Evolutionary conservation across 2,888 invertebrate genomes (phyloP).

Genomic region (Myathropa florea): DNA sequence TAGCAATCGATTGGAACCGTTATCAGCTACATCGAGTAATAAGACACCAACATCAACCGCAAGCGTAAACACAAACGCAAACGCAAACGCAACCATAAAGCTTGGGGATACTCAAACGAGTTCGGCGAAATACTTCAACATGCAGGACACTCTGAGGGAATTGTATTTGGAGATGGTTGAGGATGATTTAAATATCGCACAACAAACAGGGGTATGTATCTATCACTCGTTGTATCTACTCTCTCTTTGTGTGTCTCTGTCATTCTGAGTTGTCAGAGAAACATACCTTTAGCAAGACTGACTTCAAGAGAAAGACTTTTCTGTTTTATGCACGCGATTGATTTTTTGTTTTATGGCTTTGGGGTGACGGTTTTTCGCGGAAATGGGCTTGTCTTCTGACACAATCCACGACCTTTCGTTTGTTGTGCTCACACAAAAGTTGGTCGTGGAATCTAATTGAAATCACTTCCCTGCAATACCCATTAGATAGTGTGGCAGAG

Average conservation of each 20-base stretch:
- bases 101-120: conserved; percentile 59
- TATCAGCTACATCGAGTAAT: conserved; percentile 42
- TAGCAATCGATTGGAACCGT: conserved; percentile 65
- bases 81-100: conserved; percentile 33
- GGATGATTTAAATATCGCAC: conserved; percentile 78
- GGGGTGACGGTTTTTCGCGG: too few relatives aligned
- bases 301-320: not conserved
- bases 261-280: not conserved
- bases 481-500: too few relatives aligned
- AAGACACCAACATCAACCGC: conserved; percentile 27
- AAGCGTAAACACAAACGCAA: too few relatives aligned
- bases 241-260: not conserved
- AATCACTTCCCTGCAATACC: too few relatives aligned
- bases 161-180: conserved; percentile 78
- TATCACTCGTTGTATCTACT: not conserved
- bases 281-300: not conserved
- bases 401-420: too few relatives aligned
- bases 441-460: too few relatives aligned
- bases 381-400: too few relatives aligned
- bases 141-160: conserved; percentile 80
- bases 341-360: not conserved
- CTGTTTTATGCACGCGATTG: not conserved
- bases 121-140: conserved; percentile 77
- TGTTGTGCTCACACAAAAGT: too few relatives aligned
- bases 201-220: conserved; percentile 78